Evolutionary conservation across 2,113 vertebrate genomes (phyloP), one percentile per base, ranked within the genome.

Genomic region (Atherinomorus stipes): DNA sequence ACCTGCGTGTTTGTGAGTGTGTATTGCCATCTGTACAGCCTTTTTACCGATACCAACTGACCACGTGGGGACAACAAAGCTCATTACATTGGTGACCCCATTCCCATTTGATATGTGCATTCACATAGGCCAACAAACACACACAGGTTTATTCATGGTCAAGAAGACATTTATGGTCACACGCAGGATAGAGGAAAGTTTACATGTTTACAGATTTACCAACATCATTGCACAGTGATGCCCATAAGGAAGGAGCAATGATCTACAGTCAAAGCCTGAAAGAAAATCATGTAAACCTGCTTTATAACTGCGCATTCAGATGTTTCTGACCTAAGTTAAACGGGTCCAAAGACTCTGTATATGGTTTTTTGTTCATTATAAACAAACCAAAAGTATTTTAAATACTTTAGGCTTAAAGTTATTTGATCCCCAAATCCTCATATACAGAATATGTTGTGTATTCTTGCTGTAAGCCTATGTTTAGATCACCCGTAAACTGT

Each of bases 51-150:
- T 66, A 88, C 71, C 49, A 82, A 75, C 64, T 85, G 88, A 88
- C 82, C 86, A 89, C 85, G 84, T 80, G 86, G 74, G 87, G 70
- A 80, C 61, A 85, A 78, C 88, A 80, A 82, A 80, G 76, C 88
- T 90, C 85, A 85, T 90, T 90, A 91, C 76, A 81, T 78, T 68
- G 81, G 76, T 89, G 88, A 93, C 87, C 90, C 76, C 74, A 79
- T 88, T 87, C 65, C 76, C 60, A 54, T 84, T 79, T 85, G 76
- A 87, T 81, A 76, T 78, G 71, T 85, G 70, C 68, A 71, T 74
- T 61, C 61, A 81, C 64, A 78, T 78, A 4, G 28, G 28, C 28
- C 81, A 77, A 42, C 44, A 31, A 7, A 38, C 57, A 56, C 34
- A 57, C 34, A 72, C 52, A 63, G n/a, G 64, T 23, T 50, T 9